phyloP scores from a whole-genome alignment of 1,140 invertebrate genomes.

The Saccostrea echinata region DNA sequence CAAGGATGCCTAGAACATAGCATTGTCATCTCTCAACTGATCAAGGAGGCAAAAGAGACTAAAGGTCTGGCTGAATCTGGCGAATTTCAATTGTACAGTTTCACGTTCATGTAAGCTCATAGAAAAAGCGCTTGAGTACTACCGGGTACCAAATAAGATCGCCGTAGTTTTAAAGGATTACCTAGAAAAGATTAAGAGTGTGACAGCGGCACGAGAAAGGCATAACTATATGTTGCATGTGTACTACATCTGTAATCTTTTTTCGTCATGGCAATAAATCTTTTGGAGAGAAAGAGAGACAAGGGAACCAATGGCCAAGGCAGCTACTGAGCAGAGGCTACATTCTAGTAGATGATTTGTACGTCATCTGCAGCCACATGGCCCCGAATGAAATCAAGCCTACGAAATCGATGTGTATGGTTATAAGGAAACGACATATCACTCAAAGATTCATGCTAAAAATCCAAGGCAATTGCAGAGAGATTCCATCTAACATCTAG shows the following conservation, averaged over 20 bases:
- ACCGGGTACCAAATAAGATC: slow-evolving; percentile 40
- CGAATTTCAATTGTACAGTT: no score
- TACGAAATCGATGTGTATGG: not conserved
- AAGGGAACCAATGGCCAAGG: slow-evolving; percentile 33
- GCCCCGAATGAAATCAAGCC: slow-evolving; percentile 25
- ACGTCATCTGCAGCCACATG: not conserved
- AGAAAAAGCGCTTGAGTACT: slow-evolving; percentile 49
- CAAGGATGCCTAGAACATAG: slow-evolving; percentile 55
- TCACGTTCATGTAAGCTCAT: no score
- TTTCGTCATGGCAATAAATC: slow-evolving; percentile 47
- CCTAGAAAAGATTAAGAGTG: slow-evolving; percentile 22
- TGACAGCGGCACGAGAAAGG: slow-evolving; percentile 48
- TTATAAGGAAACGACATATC: not conserved
- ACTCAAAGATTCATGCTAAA: slow-evolving; percentile 5
- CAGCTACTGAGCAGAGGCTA: slow-evolving; percentile 41
- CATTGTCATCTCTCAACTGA: no score
- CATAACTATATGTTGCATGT: slow-evolving; percentile 59
- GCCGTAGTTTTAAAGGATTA: slow-evolving; percentile 40
- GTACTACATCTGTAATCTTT: slow-evolving; percentile 53
- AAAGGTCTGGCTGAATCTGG: slow-evolving; percentile 61
- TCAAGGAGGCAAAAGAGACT: slow-evolving; percentile 51
- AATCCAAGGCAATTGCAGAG: not conserved
- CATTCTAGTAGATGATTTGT: not conserved
- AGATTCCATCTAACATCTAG: slow-evolving; percentile 46
- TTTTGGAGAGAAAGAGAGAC: no score